A percentile compares a stretch with the other conserved stretches of the same genome.
Conservation (phyloP, 2,113 vertebrate genomes). For the Labrus mixtus region DNA sequence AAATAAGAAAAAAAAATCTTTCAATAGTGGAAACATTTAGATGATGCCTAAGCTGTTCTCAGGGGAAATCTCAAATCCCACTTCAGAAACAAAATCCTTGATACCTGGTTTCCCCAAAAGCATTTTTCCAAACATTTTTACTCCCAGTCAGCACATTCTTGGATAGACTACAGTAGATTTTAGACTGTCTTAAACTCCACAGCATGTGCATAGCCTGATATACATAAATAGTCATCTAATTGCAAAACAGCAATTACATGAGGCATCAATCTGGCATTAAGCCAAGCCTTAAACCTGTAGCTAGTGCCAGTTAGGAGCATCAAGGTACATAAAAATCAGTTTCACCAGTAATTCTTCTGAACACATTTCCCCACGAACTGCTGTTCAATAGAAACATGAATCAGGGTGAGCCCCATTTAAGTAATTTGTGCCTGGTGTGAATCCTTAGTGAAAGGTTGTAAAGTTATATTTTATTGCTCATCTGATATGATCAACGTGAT, state of each 20-base stretch:
- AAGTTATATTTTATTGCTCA: conserved; percentile 30
- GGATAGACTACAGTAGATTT: conserved; percentile 14
- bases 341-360: conserved; percentile 29
- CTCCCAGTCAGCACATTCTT: conserved; percentile 21
- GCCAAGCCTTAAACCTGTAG: conserved; percentile 41
- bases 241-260: conserved; percentile 51
- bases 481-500: conserved; percentile 12
- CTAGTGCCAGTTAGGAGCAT: conserved; percentile 22
- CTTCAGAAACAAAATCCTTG: neutral
- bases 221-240: conserved; percentile 42
- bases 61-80: conserved; percentile 5
- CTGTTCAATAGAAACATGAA: conserved; percentile 37
- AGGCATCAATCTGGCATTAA: conserved; percentile 40
- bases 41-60: neutral
- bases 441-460: conserved; percentile 20
- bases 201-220: conserved; percentile 6
- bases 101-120: conserved; percentile 15
- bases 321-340: conserved; percentile 35
- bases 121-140: conserved; percentile 11
- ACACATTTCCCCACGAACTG: conserved; percentile 1
- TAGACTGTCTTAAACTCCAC: neutral
- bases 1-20: neutral
- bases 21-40: neutral
- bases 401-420: conserved; percentile 21
- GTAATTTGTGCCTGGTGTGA: conserved; percentile 20